Conservation (phyloP, 2,113 vertebrate genomes). For the Chlamydotis undulata region DNA sequence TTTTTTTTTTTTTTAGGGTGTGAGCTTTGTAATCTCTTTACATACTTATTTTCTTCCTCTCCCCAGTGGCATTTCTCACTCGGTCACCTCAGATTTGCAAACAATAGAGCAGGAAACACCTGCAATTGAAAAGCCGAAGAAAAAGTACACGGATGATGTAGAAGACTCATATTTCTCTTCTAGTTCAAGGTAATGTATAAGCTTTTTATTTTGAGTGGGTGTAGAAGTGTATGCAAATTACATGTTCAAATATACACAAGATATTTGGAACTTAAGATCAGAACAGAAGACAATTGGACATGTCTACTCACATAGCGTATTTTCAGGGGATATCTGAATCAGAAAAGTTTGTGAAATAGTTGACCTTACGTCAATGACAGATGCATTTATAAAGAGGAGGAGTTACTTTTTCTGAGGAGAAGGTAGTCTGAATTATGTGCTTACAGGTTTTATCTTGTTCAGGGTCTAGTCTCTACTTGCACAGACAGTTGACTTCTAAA, state of each 20-base stretch:
- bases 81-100: constrained; percentile 90
- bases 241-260: not conserved
- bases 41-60: not conserved
- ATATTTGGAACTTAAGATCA: not conserved
- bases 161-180: constrained; percentile 80
- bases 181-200: constrained; percentile 66
- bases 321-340: not conserved
- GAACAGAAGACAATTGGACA: not conserved
- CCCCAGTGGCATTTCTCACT: constrained; percentile 92
- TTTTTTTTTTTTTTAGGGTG: not conserved
- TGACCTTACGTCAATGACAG: not conserved
- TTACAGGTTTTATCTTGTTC: not conserved
- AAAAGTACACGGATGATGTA: constrained; percentile 76
- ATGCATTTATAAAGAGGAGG: not conserved
- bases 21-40: not conserved
- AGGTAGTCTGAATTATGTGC: not conserved
- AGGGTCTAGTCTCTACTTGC: not conserved
- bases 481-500: not conserved
- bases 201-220: not conserved
- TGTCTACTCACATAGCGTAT: not conserved
- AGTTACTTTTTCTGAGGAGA: not conserved
- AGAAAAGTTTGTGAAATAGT: not conserved
- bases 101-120: constrained; percentile 93
- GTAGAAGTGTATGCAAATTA: not conserved
- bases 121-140: constrained; percentile 64